Evolutionary conservation across 2,113 vertebrate genomes (phyloP), one percentile per base, ranked within the genome.

Genomic region (Tragelaphus imberbis): DNA sequence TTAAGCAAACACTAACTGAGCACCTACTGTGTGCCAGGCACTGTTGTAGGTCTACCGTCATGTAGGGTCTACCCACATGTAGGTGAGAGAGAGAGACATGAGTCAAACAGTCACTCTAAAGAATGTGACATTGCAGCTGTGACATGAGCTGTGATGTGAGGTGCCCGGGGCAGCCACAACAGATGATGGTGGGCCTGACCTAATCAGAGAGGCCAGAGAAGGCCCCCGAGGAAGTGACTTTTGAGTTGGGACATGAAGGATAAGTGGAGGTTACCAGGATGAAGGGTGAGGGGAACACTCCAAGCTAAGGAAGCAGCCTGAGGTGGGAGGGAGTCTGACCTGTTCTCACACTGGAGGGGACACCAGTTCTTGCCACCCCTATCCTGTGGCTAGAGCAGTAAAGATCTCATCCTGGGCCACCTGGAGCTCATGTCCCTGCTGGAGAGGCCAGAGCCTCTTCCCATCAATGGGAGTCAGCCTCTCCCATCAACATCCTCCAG

Each of bases 71-170:
- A 36, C 25, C 19, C 19, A 25, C 0, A 3, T 5, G 19, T 4
- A 21, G 10, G 19, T 13, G 28, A 51, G 25, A 49, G 55, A 49
- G 55, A 71, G 21, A 88, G 58, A 82, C 3, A 1, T 4, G 40
- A 9, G 5, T 58, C 47, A 12, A 36, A 23, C 2, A 21, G 8
- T 25, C 27, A 28, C 2, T 0, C 44, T 27, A 2, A 79, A 75
- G n/a, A 51, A 5, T 0, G 0, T 8, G 6, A 14, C 3, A 0
- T 7, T 4, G 21, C 7, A 40, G 7, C 25, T 28, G 51, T 21
- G 65, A 10, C 1, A 1, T 5, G 30, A 75, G 36, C 93, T 40
- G 44, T 33, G 36, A 44, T 21, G 25, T 27, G 51, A 82, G 25
- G 49, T 2, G 23, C 51, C 4, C 2, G 2, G 71, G 27, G 13